phyloP scores from a whole-genome alignment of 1,140 invertebrate species.

The Bombus ignitus region DNA sequence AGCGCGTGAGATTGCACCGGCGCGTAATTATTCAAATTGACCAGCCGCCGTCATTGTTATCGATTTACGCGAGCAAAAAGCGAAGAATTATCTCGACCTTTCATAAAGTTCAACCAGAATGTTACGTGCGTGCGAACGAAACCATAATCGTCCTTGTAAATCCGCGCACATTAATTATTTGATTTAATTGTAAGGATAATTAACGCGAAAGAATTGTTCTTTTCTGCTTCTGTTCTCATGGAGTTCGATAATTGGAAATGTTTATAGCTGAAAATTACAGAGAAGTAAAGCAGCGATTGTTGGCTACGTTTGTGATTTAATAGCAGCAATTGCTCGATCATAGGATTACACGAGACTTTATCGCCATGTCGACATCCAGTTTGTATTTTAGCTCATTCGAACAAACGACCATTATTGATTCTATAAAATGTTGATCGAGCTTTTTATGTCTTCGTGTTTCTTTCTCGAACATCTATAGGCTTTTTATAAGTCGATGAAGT shows the following conservation, averaged over 20 bases:
- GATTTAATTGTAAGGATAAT: not conserved
- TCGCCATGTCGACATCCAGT: not conserved
- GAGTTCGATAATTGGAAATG: not conserved
- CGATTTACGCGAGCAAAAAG: not conserved
- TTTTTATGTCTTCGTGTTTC: no score
- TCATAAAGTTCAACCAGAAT: not conserved
- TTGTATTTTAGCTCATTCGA: not conserved
- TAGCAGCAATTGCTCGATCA: not conserved
- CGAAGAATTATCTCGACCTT: not conserved
- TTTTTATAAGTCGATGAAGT: no score
- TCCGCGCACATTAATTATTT: no score
- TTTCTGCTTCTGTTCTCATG: not conserved
- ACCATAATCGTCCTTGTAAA: not conserved
- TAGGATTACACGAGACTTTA: not conserved
- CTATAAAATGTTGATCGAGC: no score
- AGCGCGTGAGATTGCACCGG: not conserved
- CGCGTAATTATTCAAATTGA: conserved; percentile 19
- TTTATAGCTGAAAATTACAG: not conserved
- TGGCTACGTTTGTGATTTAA: not conserved
- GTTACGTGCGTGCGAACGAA: not conserved
- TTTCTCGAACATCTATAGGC: no score
- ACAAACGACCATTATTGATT: not conserved
- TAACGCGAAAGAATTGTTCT: not conserved
- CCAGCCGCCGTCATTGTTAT: conserved; percentile 2
- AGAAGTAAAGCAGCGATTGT: not conserved